Percentiles rank a stretch among this genome's conserved stretches.
Evolutionary conservation across 2,888 invertebrate genomes (phyloP).

Genomic region (Lasiommata megera): DNA sequence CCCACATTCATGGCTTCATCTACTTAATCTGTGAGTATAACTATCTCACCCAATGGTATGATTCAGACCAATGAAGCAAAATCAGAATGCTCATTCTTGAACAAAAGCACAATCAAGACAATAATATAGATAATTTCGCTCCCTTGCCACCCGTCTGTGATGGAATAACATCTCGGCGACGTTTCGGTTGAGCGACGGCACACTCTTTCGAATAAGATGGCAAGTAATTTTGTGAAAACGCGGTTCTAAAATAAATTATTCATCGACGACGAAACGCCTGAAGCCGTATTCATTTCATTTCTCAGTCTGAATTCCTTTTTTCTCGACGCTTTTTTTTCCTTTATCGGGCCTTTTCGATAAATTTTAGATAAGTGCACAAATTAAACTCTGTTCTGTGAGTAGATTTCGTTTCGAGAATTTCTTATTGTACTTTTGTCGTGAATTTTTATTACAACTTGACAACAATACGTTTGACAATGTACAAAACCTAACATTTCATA

Average conservation of each 20-base stretch:
- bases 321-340: slow-evolving; percentile 58
- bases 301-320: slow-evolving; percentile 76
- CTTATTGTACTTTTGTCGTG: slow-evolving; percentile 31
- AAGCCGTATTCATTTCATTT: slow-evolving; percentile 81
- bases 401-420: slow-evolving; percentile 33
- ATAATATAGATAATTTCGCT: slow-evolving; percentile 25
- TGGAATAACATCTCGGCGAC: slow-evolving; percentile 26
- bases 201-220: slow-evolving; percentile 71
- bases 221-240: slow-evolving; percentile 78
- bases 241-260: slow-evolving; percentile 80
- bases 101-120: slow-evolving; percentile 26
- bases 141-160: slow-evolving; percentile 18
- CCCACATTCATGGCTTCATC: too few relatives aligned
- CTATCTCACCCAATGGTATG: not conserved
- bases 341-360: slow-evolving; percentile 71
- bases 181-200: slow-evolving; percentile 43
- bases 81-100: slow-evolving; percentile 27
- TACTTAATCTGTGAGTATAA: too few relatives aligned
- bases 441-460: slow-evolving; percentile 19
- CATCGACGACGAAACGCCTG: slow-evolving; percentile 78
- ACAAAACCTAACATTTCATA: too few relatives aligned
- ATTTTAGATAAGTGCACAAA: slow-evolving; percentile 75
- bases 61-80: slow-evolving; percentile 3
- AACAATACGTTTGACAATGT: not conserved
- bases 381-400: slow-evolving; percentile 48